These are phyloP conservation scores for Globia sparganii DNA, from an alignment of 2,888 invertebrate genomes.

Conservation along the genomic window DNA sequence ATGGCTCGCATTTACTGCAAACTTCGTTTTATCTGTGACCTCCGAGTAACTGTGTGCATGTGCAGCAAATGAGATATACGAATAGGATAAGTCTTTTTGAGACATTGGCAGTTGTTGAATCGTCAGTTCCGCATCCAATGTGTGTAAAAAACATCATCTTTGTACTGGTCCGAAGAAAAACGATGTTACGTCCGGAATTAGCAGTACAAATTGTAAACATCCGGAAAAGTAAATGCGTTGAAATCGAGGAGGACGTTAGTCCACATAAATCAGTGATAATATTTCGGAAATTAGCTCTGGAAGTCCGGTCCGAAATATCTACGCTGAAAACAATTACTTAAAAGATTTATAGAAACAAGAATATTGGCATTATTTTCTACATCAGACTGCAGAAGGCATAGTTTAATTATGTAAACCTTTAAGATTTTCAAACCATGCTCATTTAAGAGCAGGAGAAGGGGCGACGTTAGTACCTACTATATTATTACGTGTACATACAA, in stretches of 20 bases:
- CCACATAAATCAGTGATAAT: slow-evolving; percentile 18
- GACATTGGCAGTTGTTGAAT: not conserved
- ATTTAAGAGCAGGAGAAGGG: slow-evolving; percentile 11
- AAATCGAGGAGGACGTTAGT: slow-evolving; percentile 19
- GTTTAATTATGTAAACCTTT: not conserved
- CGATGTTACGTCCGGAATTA: not conserved
- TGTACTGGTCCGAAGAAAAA: slow-evolving; percentile 7
- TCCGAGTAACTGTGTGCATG: not conserved
- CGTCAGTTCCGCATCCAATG: not conserved
- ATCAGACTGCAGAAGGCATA: not conserved
- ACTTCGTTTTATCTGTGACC: slow-evolving; percentile 12
- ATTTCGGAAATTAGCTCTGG: slow-evolving; percentile 20
- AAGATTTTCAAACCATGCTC: not conserved
- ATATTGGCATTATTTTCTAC: not conserved
- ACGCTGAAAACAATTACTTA: not conserved
- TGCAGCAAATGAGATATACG: not conserved
- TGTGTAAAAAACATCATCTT: slow-evolving; percentile 17
- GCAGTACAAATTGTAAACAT: slow-evolving; percentile 5
- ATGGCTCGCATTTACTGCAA: slow-evolving; percentile 21
- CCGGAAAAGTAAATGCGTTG: slow-evolving; percentile 2
- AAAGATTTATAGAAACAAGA: not conserved
- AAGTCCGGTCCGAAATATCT: slow-evolving; percentile 22
- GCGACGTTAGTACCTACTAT: slow-evolving; percentile 6
- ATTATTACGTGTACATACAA: slow-evolving; percentile 26
- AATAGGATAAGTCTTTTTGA: not conserved